Evolutionary conservation across 2,113 vertebrate species (phyloP).

Genomic region (Cryptotis parvus): DNA sequence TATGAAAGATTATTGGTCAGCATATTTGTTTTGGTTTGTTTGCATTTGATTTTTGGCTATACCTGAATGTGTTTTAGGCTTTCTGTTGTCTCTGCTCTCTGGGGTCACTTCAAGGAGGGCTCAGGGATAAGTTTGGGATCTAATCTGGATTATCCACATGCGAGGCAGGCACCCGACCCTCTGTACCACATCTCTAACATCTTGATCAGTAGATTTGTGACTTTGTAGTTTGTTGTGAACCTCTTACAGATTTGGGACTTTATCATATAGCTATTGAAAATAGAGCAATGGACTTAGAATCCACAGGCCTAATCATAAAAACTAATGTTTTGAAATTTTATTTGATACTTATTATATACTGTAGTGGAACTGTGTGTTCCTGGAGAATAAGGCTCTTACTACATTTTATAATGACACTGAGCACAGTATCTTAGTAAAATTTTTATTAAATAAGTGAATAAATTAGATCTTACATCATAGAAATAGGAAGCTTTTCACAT

Average conservation of each 20-base stretch:
- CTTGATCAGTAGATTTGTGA: neutral
- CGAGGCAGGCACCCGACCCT: no score
- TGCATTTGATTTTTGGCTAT: no score
- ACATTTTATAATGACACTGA: neutral
- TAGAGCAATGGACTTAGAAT: neutral
- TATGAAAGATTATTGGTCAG: neutral
- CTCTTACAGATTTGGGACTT: neutral
- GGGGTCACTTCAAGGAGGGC: no score
- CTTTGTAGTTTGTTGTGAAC: neutral
- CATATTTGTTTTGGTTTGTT: no score
- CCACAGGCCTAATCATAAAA: neutral
- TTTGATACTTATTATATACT: neutral
- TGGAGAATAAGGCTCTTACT: neutral
- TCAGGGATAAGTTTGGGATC: no score
- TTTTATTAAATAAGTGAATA: slow-evolving; percentile 14
- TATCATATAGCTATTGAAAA: neutral
- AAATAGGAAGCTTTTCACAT: neutral
- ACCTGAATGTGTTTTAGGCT: no score
- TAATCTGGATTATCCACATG: no score
- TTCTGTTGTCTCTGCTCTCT: no score
- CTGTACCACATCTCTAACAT: neutral
- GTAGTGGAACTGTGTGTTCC: neutral
- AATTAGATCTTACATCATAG: neutral
- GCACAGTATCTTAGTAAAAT: neutral
- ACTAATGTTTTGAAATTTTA: neutral